Evolutionary conservation across 2,888 invertebrate genomes (phyloP), one percentile per base, ranked within the genome.

Genomic region (Gnatocerus cornutus): DNA sequence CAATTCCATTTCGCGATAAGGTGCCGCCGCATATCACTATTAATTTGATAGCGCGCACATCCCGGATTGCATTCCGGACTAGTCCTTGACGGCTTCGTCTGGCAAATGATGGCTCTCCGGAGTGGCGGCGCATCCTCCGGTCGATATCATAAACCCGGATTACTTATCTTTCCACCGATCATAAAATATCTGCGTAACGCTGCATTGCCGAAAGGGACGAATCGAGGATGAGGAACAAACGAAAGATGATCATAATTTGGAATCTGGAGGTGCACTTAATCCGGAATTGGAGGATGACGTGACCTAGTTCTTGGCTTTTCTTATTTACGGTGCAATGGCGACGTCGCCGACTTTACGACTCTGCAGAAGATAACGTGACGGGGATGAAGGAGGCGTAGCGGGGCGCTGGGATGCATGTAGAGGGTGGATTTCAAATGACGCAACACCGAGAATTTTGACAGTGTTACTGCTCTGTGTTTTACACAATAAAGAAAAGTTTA

Each of bases 101-200:
- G 53, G 72, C 69, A 73, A 77, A 75, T 76, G 76, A 77, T 75
- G 75, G 74, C 75, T 75, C 77, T 75, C 77, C 53, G 62, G 75
- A 74, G 75, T 73, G 45, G 56, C 48, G 52, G 30, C 58, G 41
- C 27, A 66, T 76, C 73, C 73, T 72, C 69, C 74, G 78, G 78
- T 78, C 78, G 77, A 78, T 77, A 77, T 77, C 77, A 76, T 78
- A 77, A 78, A 77, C 72, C 74, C 68, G 77, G 74, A 78, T 77
- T 76, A 78, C 75, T 33, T 33, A 33, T 33, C 33, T n/a, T 13
- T 10, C 41, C 41, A 74, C 74, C 73, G 61, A 73, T 75, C 73
- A 73, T 76, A 78, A 78, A 77, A 77, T 76, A 77, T 77, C 78
- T 73, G 71, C 70, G 75, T 73, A 74, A 71, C 73, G 74, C 69